phyloP scores from a whole-genome alignment of 2,888 invertebrate genomes.

The Aromia moschata region DNA sequence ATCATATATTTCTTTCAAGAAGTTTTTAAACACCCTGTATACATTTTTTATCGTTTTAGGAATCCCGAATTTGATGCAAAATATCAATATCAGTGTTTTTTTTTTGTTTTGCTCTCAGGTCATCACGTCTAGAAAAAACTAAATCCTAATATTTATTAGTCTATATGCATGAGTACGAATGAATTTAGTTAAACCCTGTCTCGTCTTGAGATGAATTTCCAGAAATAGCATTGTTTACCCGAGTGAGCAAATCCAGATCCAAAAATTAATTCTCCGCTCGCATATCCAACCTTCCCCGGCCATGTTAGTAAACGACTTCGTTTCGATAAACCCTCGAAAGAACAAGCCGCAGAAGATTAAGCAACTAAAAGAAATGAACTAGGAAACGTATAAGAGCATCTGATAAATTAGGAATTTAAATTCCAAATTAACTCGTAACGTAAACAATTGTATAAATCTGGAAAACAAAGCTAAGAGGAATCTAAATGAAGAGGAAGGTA shows the following conservation, averaged over 20 bases:
- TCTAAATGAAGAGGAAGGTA: constrained; percentile 58
- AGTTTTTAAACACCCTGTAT: too few species aligned
- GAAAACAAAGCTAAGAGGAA: constrained; percentile 60
- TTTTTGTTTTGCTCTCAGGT: too few species aligned
- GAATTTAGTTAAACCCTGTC: not conserved
- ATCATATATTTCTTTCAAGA: too few species aligned
- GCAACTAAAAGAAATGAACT: constrained; percentile 30
- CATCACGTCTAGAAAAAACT: too few species aligned
- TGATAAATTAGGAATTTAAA: constrained; percentile 63
- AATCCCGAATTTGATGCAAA: not conserved
- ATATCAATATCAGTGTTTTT: too few species aligned
- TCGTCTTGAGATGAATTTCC: not conserved
- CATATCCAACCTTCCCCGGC: constrained; percentile 8
- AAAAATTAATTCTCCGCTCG: constrained; percentile 7
- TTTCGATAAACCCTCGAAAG: constrained; percentile 16
- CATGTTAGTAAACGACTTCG: constrained; percentile 14
- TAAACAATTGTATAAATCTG: constrained; percentile 64
- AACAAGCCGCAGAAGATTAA: constrained; percentile 22
- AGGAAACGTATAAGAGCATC: constrained; percentile 43
- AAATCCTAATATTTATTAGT: too few species aligned
- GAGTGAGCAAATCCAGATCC: not conserved
- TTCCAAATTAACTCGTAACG: constrained; percentile 63
- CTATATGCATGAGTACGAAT: not conserved
- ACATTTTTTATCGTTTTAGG: not conserved
- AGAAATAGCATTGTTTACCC: constrained; percentile 6